Evolutionary conservation across 2,888 invertebrate species (phyloP), one percentile per base, ranked within the genome.

Genomic region (Mystacides longicornis): DNA sequence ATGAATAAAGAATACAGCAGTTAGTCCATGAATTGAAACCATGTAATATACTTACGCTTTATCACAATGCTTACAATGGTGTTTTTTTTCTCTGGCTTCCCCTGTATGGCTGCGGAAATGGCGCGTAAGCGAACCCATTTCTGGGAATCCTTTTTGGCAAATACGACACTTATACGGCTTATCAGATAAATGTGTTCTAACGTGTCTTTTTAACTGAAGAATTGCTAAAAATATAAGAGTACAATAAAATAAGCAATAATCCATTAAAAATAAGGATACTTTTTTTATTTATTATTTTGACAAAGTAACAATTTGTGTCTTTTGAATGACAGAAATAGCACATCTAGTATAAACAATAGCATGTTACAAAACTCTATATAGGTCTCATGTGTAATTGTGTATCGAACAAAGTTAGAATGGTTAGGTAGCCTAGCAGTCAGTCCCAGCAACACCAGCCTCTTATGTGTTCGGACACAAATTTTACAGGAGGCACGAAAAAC

Each of bases 21-120:
- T n/a, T n/a, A n/a, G n/a, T n/a, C n/a, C n/a, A n/a, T n/a, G n/a
- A n/a, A n/a, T n/a, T n/a, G n/a, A n/a, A n/a, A n/a, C n/a, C n/a
- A n/a, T n/a, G n/a, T n/a, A n/a, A 43, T 14, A 49, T 52, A 49
- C 55, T 55, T 49, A 77, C 72, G 74, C 72, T 65, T 80, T 81
- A 20, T 74, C 75, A 62, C 81, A 81, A 1, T 71, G 61, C 11
- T 67, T 65, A 65, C 81, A 81, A 37, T 65, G 64, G 63, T 75
- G 71, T 57, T 70, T 75, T 64, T 78, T 78, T 63, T 77, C 77
- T 1, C 67, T 62, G 7, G 66, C 66, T 63, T 77, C 69, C 2
- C 79, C 80, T 33, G 78, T 74, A 67, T 81, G 81, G 2, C 73
- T 72, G 57, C 76, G 73, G 59, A 66, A 63, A 66, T 81, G 81